These are phyloP conservation scores for Papilio machaon DNA, from an alignment of 1,140 invertebrate genomes.

Conservation along the genomic window DNA sequence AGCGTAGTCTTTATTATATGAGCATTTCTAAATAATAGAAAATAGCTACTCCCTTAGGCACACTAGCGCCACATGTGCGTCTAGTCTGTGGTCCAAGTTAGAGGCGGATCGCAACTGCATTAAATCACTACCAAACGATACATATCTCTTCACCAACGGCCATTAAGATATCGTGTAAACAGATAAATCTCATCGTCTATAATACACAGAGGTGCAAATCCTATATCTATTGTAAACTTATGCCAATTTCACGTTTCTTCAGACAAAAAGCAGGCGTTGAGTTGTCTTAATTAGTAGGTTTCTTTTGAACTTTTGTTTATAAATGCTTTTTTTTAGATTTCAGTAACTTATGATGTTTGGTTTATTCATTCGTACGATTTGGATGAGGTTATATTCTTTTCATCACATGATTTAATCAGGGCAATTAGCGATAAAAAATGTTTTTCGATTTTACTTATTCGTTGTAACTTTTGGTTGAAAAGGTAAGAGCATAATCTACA, in stretches of 20 bases:
- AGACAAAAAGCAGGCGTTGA: background rate
- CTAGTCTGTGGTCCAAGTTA: slow-evolving; percentile 5
- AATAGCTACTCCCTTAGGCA: background rate
- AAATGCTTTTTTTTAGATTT: background rate
- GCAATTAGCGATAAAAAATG: too few relatives aligned
- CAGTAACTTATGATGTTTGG: background rate
- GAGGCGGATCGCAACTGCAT: background rate
- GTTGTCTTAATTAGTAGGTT: background rate
- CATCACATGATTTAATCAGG: background rate
- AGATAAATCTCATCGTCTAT: slow-evolving; percentile 8
- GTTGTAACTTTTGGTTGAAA: too few relatives aligned
- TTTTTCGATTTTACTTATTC: background rate
- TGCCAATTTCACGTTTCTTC: slow-evolving; percentile 17
- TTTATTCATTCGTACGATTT: background rate
- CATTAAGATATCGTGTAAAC: slow-evolving; percentile 12
- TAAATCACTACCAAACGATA: background rate
- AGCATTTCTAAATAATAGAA: background rate
- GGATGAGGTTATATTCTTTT: background rate
- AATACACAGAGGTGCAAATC: slow-evolving; percentile 17
- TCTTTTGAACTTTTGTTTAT: background rate
- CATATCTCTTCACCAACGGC: background rate
- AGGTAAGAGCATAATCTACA: too few relatives aligned
- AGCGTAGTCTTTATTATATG: background rate
- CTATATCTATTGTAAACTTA: slow-evolving; percentile 11
- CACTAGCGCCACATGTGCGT: slow-evolving; percentile 14